Evolutionary conservation across 2,113 vertebrate genomes (phyloP).

Genomic region (Nesogale talazaci): DNA sequence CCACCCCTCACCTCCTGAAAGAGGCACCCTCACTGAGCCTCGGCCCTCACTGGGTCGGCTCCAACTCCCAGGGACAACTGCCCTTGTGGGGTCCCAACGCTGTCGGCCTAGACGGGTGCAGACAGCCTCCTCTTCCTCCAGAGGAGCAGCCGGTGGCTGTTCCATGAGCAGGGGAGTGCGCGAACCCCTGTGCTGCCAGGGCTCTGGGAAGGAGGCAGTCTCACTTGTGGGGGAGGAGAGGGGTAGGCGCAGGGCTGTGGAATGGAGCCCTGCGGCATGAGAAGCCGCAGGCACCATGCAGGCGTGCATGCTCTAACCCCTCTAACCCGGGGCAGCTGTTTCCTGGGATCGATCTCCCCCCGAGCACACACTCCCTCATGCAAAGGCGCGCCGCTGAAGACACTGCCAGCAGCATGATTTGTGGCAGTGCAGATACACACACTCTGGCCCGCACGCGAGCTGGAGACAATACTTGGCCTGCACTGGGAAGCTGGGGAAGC

Average conservation of each 20-base stretch:
- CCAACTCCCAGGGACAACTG: neutral
- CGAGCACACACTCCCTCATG: neutral
- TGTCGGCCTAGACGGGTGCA: neutral
- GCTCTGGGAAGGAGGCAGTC: neutral
- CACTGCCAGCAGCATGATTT: neutral
- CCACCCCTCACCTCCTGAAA: slow-evolving; percentile 37
- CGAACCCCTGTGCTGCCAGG: neutral
- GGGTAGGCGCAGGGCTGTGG: neutral
- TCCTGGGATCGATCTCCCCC: neutral
- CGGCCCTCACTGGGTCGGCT: neutral
- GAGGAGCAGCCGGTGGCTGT: neutral
- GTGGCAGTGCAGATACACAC: neutral
- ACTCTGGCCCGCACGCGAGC: too few species aligned
- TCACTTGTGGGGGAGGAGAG: neutral
- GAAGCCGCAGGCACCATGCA: neutral
- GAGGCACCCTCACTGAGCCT: neutral
- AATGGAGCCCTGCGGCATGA: neutral
- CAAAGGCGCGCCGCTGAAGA: neutral
- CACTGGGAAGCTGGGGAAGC: neutral
- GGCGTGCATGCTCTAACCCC: neutral
- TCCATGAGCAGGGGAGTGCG: neutral
- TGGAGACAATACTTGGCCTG: neutral
- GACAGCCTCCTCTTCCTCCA: neutral
- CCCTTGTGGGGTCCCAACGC: neutral
- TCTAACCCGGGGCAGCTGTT: neutral